These are phyloP conservation scores for Chorisops tibialis DNA, from an alignment of 2,888 invertebrate genomes.

Conservation along the genomic window DNA sequence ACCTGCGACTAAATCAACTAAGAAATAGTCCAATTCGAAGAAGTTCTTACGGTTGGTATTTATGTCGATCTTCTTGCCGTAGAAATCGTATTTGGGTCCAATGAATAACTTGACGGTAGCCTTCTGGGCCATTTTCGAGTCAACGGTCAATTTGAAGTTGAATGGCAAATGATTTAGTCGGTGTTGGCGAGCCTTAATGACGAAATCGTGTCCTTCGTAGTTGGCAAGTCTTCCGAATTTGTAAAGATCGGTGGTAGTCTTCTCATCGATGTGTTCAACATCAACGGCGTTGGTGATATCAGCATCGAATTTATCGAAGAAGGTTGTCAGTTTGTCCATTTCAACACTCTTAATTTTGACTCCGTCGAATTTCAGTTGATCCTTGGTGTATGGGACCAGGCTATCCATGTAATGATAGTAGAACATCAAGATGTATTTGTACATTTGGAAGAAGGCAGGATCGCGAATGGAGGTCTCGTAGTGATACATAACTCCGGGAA, in stretches of 20 bases:
- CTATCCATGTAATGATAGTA: conserved; percentile 60
- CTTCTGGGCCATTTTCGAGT: conserved; percentile 59
- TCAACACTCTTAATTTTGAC: conserved; percentile 63
- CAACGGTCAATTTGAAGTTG: conserved; percentile 58
- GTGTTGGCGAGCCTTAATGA: conserved; percentile 58
- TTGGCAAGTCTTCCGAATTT: conserved; percentile 46
- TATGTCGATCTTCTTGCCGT: conserved; percentile 56
- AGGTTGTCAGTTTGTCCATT: conserved; percentile 65
- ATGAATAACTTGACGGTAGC: conserved; percentile 66
- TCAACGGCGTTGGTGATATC: conserved; percentile 56
- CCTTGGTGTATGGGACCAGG: conserved; percentile 60
- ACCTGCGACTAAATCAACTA: conserved; percentile 59
- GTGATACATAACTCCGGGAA: conserved; percentile 56
- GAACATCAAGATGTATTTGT: conserved; percentile 59
- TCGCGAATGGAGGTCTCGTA: conserved; percentile 68
- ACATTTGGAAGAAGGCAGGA: conserved; percentile 68
- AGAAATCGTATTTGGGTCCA: conserved; percentile 65
- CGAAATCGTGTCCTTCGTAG: conserved; percentile 49
- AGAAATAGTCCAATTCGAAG: conserved; percentile 64
- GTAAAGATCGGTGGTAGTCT: conserved; percentile 41
- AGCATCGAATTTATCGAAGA: conserved; percentile 65
- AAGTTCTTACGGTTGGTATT: conserved; percentile 62
- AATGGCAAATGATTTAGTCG: conserved; percentile 66
- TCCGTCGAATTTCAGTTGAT: conserved; percentile 62
- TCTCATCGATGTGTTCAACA: conserved; percentile 50